Conservation (phyloP, 1,140 invertebrate genomes). For the Calycopis cecrops region DNA sequence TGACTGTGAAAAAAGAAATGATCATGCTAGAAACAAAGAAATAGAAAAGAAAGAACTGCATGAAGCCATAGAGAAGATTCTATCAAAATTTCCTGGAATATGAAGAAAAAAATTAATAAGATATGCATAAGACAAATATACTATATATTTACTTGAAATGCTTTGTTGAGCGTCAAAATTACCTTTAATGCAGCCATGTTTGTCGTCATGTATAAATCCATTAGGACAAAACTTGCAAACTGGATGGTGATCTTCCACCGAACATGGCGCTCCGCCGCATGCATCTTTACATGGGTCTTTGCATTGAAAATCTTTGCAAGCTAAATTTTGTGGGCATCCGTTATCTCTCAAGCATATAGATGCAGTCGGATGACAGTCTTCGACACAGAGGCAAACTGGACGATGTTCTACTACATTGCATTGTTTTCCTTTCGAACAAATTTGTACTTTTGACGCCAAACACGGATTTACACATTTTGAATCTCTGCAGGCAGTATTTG, state of each 20-base stretch:
- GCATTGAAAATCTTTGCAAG: slow-evolving; percentile 92
- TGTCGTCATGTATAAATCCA: slow-evolving; percentile 90
- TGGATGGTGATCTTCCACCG: slow-evolving; percentile 93
- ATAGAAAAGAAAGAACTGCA: slow-evolving; percentile 62
- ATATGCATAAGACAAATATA: slow-evolving; percentile 43
- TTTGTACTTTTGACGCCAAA: slow-evolving; percentile 76
- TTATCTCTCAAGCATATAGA: slow-evolving; percentile 92
- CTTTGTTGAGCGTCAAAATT: slow-evolving; percentile 70
- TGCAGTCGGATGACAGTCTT: slow-evolving; percentile 89
- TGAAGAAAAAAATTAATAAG: slow-evolving; percentile 75
- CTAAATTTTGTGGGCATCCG: slow-evolving; percentile 88
- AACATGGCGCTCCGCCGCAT: slow-evolving; percentile 90
- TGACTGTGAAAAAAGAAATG: slow-evolving; percentile 63
- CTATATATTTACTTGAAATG: slow-evolving; percentile 13
- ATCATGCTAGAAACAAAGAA: slow-evolving; percentile 66
- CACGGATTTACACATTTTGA: slow-evolving; percentile 91
- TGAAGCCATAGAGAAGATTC: slow-evolving; percentile 68
- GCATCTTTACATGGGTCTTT: slow-evolving; percentile 90
- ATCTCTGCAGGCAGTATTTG: slow-evolving; percentile 88
- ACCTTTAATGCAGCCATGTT: slow-evolving; percentile 96
- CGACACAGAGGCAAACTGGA: slow-evolving; percentile 88
- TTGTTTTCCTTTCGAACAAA: slow-evolving; percentile 86
- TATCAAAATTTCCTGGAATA: slow-evolving; percentile 73
- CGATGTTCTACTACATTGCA: slow-evolving; percentile 91
- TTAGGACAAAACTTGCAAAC: slow-evolving; percentile 95